phyloP scores from a whole-genome alignment of 1,140 invertebrate species.

The Catajapyx aquilonaris region DNA sequence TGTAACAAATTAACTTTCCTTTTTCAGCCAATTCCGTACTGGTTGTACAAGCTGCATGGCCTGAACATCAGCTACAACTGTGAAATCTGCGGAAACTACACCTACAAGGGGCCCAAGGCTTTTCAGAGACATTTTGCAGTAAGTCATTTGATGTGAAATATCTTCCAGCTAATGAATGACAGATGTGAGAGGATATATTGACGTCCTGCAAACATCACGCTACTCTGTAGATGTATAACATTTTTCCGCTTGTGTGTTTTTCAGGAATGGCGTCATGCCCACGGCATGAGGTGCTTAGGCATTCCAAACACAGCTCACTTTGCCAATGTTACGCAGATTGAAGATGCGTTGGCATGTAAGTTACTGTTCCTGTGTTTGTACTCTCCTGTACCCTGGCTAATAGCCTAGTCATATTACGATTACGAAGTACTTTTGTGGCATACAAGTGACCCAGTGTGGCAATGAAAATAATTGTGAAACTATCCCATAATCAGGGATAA shows the following conservation, averaged over 20 bases:
- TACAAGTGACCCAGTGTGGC: too few relatives aligned
- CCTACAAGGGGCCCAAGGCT: constrained; percentile 98
- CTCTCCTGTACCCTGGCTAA: constrained; percentile 3
- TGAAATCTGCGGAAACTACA: constrained; percentile 99
- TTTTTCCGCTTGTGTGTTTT: constrained; percentile 9
- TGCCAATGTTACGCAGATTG: constrained; percentile 97
- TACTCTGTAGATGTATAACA: constrained; percentile 1
- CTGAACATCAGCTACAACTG: constrained; percentile 98
- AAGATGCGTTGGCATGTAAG: constrained; percentile 83
- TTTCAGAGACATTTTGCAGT: constrained; percentile 96
- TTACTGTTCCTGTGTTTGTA: constrained; percentile 12
- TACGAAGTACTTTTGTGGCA: too few relatives aligned
- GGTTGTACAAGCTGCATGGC: constrained; percentile 98
- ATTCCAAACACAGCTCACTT: constrained; percentile 99
- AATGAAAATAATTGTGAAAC: too few relatives aligned
- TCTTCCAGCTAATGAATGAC: too few relatives aligned
- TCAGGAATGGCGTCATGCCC: constrained; percentile 94
- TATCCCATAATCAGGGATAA: too few relatives aligned
- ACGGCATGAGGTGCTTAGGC: constrained; percentile 96
- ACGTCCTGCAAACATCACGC: neutral
- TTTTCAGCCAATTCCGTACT: constrained; percentile 85
- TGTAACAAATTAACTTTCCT: constrained; percentile 6
- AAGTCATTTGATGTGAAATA: constrained; percentile 17
- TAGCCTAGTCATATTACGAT: too few relatives aligned
- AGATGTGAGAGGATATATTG: too few relatives aligned